These are phyloP conservation scores for Cylloceria caligata DNA, from an alignment of 2,888 invertebrate species.

Conservation along the genomic window DNA sequence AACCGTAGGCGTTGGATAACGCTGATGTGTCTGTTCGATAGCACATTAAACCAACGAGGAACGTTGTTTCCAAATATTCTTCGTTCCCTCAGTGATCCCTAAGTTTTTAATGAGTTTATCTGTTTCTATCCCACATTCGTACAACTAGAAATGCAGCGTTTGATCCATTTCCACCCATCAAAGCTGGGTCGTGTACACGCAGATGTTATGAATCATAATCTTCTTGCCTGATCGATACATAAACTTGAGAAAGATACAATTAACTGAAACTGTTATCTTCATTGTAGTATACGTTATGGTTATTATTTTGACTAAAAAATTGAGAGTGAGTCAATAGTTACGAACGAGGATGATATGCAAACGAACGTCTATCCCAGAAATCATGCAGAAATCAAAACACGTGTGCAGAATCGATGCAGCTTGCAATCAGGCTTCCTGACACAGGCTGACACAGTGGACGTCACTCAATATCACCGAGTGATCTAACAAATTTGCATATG, in stretches of 20 bases:
- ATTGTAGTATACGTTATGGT: neutral
- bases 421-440: conserved; percentile 12
- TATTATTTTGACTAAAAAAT: neutral
- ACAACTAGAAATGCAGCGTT: neutral
- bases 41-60: neutral
- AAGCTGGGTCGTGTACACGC: too few species aligned
- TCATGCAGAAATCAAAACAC: conserved; percentile 10
- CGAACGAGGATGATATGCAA: conserved; percentile 11
- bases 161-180: too few species aligned
- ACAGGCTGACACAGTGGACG: conserved; percentile 6
- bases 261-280: neutral
- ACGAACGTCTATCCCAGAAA: conserved; percentile 11
- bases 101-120: neutral
- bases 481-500: conserved; percentile 17
- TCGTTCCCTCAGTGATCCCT: neutral
- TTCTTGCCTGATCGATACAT: neutral
- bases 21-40: neutral
- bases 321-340: neutral
- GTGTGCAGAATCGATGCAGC: conserved; percentile 4
- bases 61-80: neutral
- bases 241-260: neutral
- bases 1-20: neutral
- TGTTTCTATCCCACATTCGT: neutral
- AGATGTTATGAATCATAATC: neutral
- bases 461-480: conserved; percentile 14